A percentile compares a stretch with the other conserved stretches of the same genome.
Evolutionary conservation across 2,797 vertebrate genomes (phyloP).

Genomic region (Sebastes aleutianus): DNA sequence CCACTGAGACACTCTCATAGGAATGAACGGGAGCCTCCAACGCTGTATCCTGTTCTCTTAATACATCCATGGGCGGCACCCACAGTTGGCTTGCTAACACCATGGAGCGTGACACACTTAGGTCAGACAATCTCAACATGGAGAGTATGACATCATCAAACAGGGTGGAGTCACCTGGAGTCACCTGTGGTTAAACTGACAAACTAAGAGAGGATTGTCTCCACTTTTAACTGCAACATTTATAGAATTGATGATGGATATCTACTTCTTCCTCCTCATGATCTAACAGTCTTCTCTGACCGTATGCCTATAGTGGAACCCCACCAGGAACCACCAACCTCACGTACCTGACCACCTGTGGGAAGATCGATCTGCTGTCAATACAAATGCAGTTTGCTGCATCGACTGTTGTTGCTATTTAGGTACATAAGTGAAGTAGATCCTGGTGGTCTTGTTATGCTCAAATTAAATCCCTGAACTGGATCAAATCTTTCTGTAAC

Average conservation of each 20-base stretch:
- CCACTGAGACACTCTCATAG: no score
- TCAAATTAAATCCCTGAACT: background rate
- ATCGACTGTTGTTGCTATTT: background rate
- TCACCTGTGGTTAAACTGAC: background rate
- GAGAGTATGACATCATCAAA: no score
- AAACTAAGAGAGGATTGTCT: no score
- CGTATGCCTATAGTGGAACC: background rate
- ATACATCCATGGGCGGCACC: no score
- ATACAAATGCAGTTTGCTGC: background rate
- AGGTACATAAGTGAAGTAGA: background rate
- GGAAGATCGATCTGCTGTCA: background rate
- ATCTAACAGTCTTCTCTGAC: background rate
- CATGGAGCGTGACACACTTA: no score
- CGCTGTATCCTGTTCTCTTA: no score
- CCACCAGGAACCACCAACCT: background rate
- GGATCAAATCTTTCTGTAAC: background rate
- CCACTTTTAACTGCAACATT: background rate
- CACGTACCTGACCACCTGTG: background rate
- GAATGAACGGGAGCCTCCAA: no score
- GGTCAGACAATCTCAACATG: no score
- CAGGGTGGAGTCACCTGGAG: background rate
- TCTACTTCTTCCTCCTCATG: background rate
- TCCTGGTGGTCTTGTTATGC: background rate
- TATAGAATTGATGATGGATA: no score
- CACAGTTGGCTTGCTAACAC: no score